phyloP scores from a whole-genome alignment of 2,113 vertebrate species.

The Brachirus orientalis region DNA sequence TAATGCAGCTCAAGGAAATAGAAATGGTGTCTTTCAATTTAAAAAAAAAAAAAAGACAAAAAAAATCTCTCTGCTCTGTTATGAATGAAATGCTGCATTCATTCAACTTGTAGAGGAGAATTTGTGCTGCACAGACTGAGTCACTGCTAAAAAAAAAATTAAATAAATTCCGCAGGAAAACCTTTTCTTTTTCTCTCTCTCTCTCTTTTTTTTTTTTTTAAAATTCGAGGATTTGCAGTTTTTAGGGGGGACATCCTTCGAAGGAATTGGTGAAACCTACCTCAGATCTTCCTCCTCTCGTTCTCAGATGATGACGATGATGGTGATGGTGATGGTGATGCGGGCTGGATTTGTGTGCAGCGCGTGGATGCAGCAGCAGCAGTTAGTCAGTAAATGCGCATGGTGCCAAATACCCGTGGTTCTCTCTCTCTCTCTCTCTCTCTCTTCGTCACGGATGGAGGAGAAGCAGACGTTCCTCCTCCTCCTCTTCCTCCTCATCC shows the following conservation, averaged over 20 bases:
- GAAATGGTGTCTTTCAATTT: too few species aligned
- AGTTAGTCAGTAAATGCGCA: constrained; percentile 72
- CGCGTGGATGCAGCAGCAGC: constrained; percentile 26
- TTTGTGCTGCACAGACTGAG: constrained; percentile 32
- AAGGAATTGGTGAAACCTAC: constrained; percentile 58
- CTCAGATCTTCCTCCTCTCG: constrained; percentile 45
- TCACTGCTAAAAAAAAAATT: constrained; percentile 4
- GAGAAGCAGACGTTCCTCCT: constrained; percentile 14
- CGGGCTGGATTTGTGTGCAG: constrained; percentile 67
- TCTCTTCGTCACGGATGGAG: constrained; percentile 13
- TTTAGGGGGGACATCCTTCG: constrained; percentile 4
- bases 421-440: neutral
- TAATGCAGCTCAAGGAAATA: too few species aligned
- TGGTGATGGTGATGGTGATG: constrained; percentile 59
- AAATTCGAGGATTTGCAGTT: neutral
- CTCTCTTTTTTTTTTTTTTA: constrained; percentile 1
- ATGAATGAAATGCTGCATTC: constrained; percentile 69
- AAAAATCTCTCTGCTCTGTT: constrained; percentile 8
- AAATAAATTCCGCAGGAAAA: constrained; percentile 26
- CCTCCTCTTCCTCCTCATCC: too few species aligned
- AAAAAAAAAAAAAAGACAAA: neutral
- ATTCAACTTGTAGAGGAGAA: constrained; percentile 60
- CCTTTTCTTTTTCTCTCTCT: too few species aligned
- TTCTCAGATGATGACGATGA: constrained; percentile 58
- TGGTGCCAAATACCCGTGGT: constrained; percentile 46